phyloP scores from a whole-genome alignment of 2,797 vertebrate genomes.

The Selene dorsalis region DNA sequence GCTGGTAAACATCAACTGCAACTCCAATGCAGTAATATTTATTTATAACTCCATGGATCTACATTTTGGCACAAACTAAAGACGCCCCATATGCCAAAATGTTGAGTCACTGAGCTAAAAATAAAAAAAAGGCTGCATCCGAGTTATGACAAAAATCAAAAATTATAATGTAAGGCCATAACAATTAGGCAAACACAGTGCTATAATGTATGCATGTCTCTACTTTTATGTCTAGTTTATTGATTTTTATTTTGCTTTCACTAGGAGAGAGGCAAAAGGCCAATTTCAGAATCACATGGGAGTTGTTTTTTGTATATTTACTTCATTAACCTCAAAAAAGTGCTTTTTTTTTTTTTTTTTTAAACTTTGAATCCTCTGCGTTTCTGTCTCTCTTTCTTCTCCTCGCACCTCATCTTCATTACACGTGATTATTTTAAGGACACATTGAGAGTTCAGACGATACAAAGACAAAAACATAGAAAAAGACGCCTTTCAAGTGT shows the following conservation, averaged over 20 bases:
- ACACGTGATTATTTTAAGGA: slow-evolving; percentile 52
- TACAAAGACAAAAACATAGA: slow-evolving; percentile 32
- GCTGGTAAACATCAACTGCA: slow-evolving; percentile 14
- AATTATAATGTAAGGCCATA: neutral
- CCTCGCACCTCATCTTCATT: slow-evolving; percentile 9
- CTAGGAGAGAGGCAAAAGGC: slow-evolving; percentile 12
- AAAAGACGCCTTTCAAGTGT: slow-evolving; percentile 42
- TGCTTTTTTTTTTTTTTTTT: slow-evolving; percentile 29
- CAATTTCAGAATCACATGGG: slow-evolving; percentile 42
- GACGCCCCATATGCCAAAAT: slow-evolving; percentile 16
- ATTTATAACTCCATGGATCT: slow-evolving; percentile 15
- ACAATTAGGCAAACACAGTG: slow-evolving; percentile 10
- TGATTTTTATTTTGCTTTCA: slow-evolving; percentile 16
- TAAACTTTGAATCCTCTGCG: slow-evolving; percentile 27
- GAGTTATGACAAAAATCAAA: neutral
- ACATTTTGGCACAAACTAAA: slow-evolving; percentile 9
- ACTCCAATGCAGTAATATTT: neutral
- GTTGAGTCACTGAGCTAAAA: slow-evolving; percentile 24
- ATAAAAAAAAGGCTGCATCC: neutral
- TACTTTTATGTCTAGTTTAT: slow-evolving; percentile 23
- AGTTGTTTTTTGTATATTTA: slow-evolving; percentile 27
- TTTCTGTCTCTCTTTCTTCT: slow-evolving; percentile 21
- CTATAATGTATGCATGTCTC: neutral
- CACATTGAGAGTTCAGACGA: slow-evolving; percentile 30
- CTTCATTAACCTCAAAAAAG: slow-evolving; percentile 52